These are phyloP conservation scores for Ophioderma brevispina DNA, from an alignment of 35 echinoderm and acorn worm genomes.

Conservation along the genomic window DNA sequence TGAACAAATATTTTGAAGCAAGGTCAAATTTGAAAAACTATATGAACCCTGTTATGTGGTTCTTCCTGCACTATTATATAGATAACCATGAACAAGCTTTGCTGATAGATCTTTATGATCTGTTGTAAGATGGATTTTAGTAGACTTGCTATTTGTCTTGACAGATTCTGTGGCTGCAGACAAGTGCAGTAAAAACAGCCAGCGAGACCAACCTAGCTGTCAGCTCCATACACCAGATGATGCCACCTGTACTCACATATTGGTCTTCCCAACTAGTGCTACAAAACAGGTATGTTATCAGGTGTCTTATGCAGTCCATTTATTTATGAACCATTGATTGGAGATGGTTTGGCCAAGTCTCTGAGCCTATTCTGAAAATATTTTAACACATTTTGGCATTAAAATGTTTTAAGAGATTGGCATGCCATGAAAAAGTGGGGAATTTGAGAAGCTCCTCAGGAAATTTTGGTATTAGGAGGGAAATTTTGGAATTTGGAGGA, in stretches of 20 bases:
- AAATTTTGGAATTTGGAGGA: too few species aligned
- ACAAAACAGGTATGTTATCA: conserved; percentile 79
- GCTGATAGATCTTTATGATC: background rate
- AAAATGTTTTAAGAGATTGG: too few species aligned
- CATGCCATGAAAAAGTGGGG: too few species aligned
- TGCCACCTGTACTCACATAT: conserved; percentile 97
- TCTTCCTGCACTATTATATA: background rate
- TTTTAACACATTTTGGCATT: too few species aligned
- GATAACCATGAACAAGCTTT: too few species aligned
- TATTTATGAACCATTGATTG: too few species aligned
- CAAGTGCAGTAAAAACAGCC: conserved; percentile 85
- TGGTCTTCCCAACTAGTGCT: conserved; percentile 99
- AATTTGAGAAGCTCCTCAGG: too few species aligned
- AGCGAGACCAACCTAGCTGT: conserved; percentile 83
- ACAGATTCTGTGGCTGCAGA: conserved; percentile 95
- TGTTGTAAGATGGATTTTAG: background rate
- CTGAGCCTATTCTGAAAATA: too few species aligned
- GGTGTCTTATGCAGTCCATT: too few species aligned
- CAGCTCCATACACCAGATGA: conserved; percentile 93
- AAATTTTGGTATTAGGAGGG: too few species aligned
- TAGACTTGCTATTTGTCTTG: background rate
- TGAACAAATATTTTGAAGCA: background rate
- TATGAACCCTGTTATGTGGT: background rate
- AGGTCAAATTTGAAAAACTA: background rate
- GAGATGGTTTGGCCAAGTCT: too few species aligned